These are phyloP conservation scores for Agapostemon virescens DNA, from an alignment of 2,888 invertebrate genomes.

Conservation along the genomic window DNA sequence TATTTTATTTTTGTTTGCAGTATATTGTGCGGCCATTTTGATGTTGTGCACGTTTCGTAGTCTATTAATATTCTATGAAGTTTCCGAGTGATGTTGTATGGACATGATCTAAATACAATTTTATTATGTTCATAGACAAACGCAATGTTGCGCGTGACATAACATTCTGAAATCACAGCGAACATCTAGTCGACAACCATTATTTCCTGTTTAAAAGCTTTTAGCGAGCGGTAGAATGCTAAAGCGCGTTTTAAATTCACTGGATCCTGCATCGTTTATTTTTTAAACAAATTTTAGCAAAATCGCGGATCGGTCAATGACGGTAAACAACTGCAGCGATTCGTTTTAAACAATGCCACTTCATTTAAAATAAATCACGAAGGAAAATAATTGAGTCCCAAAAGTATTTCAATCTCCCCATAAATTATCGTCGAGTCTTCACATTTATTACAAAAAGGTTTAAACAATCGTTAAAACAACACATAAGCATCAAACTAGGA, in stretches of 20 bases:
- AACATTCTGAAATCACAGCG: not conserved
- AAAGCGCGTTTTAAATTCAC: not conserved
- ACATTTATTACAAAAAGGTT: not conserved
- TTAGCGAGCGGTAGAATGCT: not conserved
- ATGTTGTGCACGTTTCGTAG: not conserved
- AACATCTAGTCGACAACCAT: not conserved
- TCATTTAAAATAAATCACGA: no score
- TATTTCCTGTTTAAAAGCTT: slow-evolving; percentile 16
- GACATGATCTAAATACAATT: not conserved
- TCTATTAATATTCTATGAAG: not conserved
- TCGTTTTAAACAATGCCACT: no score
- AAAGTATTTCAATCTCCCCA: not conserved
- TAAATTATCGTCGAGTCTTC: no score
- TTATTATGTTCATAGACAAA: not conserved
- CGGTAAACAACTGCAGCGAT: no score
- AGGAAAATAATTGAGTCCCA: no score
- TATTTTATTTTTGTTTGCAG: no score
- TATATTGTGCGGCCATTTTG: no score
- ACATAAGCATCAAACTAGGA: no score
- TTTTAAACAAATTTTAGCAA: not conserved
- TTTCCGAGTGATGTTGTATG: no score
- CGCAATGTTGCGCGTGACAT: not conserved
- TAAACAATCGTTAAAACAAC: not conserved
- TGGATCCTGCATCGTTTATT: not conserved
- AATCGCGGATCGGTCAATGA: not conserved